These are phyloP conservation scores for Rhea americana DNA, from an alignment of 2,113 vertebrate species.

Conservation along the genomic window DNA sequence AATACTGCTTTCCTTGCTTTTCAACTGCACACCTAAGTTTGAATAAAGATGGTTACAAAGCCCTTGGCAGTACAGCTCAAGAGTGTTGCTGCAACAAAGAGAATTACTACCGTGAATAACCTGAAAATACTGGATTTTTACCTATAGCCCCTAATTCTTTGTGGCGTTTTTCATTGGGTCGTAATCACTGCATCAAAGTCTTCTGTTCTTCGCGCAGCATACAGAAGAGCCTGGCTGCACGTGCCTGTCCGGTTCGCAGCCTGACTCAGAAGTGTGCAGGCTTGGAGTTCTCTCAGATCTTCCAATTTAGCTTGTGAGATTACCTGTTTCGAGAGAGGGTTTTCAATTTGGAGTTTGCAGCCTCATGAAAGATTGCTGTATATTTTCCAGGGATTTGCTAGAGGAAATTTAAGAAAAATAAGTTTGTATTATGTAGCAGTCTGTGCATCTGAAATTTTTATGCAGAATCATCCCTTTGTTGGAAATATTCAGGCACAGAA, in stretches of 20 bases:
- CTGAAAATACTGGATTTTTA: accelerated
- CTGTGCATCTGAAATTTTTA: neutral
- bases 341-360: neutral
- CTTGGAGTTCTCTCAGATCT: too few relatives aligned
- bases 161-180: neutral
- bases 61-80: neutral
- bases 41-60: too few relatives aligned
- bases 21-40: neutral
- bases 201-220: neutral
- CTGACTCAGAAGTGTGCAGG: neutral
- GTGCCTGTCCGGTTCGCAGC: neutral
- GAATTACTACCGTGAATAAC: neutral
- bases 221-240: neutral
- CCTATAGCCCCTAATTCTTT: accelerated
- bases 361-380: neutral
- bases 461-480: accelerated
- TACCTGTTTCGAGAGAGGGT: too few relatives aligned
- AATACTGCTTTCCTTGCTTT: neutral
- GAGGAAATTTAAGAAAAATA: neutral
- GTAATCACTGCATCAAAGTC: neutral
- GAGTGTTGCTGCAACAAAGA: neutral
- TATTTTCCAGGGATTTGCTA: neutral
- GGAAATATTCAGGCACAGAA: neutral
- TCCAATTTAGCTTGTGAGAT: too few relatives aligned
- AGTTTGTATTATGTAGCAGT: accelerated